Base-by-base conservation (phyloP, 2,113 vertebrate species). In the Panthera uncia region DNA sequence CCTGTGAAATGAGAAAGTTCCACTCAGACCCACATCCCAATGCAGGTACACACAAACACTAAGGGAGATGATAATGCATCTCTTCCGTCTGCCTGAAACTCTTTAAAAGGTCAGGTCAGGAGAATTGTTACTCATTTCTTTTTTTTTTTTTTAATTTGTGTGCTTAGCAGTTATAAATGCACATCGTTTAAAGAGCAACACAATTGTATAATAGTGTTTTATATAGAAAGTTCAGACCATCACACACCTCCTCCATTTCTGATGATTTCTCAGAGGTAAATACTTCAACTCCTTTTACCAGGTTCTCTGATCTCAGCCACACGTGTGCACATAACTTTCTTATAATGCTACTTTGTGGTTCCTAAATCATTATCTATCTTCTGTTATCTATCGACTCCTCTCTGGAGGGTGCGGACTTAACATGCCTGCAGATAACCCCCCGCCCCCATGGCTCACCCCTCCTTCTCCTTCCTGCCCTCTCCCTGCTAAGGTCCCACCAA, bases 111-210 rank as follows among this genome's bases (percentile, higher is more conserved):
- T 78, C 25, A 19, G 3, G 9, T 93, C 12, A n/a, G 82, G 55
- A 74, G 12, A n/a, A 79, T 73, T 31, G 12, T 10, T 69, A 69
- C n/a, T 76, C 36, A 71, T 83, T 63, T 78, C 68, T 93, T 45
- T 1, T 8, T 8, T 45, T 45, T 45, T 91, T 48, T 57, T 48
- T 33, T 85, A 57, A 4, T 69, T 36, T 86, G 7, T 87, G 48
- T 91, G 66, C 85, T 85, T 73, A 41, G 79, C 12, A 57, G n/a
- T 79, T 82, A n/a, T 83, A 57, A 79, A 76, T 80, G 27, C n/a
- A 80, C 21, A 23, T 63, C 4, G 27, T 91, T 84, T 92, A 65
- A 63, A 96, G 7, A 71, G 29, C 33, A 92, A 81, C 19, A 57
- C 38, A 31, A 15, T 69, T 80, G 18, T 85, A 29, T 61, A 36